These are phyloP conservation scores for Byasa hedistus DNA, from an alignment of 2,888 invertebrate species.

Conservation along the genomic window DNA sequence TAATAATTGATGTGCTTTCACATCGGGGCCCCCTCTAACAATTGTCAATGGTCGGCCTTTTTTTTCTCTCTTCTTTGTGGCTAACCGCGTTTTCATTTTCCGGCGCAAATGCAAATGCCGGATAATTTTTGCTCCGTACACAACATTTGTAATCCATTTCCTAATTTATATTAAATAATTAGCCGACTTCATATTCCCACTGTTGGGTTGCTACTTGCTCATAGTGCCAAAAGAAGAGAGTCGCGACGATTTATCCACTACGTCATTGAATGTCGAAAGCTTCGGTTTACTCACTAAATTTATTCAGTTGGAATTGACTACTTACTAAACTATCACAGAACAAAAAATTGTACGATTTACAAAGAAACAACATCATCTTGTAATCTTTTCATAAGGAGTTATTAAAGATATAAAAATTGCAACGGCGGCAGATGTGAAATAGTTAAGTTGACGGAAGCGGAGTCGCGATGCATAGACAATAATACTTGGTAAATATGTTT, in stretches of 20 bases:
- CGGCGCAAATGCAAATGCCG: conserved; percentile 38
- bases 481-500: neutral
- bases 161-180: neutral
- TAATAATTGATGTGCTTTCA: conserved; percentile 72
- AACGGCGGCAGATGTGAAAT: conserved; percentile 47
- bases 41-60: conserved; percentile 61
- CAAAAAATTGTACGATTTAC: neutral
- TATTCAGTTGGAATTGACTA: too few species aligned
- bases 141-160: neutral
- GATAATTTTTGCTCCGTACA: conserved; percentile 43
- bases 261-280: too few species aligned
- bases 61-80: conserved; percentile 60
- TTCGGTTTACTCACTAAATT: too few species aligned
- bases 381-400: neutral
- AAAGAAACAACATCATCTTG: neutral
- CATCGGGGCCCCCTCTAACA: conserved; percentile 51
- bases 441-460: conserved; percentile 35
- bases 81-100: conserved; percentile 51
- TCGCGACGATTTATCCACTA: too few species aligned
- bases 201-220: too few species aligned
- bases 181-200: too few species aligned
- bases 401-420: conserved; percentile 2
- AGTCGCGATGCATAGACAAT: conserved; percentile 13
- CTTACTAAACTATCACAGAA: neutral
- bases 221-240: too few species aligned